Evolutionary conservation across 1,140 invertebrate genomes (phyloP), one percentile per base, ranked within the genome.

Genomic region (Chelonus insularis): DNA sequence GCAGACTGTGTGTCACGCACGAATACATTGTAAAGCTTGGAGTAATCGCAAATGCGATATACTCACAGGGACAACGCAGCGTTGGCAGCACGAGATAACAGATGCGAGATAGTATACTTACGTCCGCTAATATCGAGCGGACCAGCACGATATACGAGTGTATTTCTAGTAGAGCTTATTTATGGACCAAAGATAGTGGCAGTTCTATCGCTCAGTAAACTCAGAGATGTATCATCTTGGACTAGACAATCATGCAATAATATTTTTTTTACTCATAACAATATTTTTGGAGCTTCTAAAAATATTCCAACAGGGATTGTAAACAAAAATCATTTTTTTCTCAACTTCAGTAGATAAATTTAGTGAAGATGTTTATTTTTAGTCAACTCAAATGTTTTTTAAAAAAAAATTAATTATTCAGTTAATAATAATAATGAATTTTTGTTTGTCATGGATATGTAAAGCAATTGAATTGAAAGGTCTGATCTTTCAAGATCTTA

Each of bases 161-260:
- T 72, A 77, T 74, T 72, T 74, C 68, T 76, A 69, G 56, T 50
- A 50, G 50, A 52, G 63, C 57, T 72, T 75, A 73, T 76, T 77
- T 73, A 72, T 69, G 69, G 62, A 69, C 64, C 56, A 54, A 50
- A 60, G 74, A 75, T 75, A 77, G 60, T 64, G 66, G 50, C 41
- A 23, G 52, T 39, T 39, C 12, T 39, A n/a, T 39, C 36, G 12
- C 12, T 39, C 6, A 34, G 12, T 18, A 45, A n/a, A 37, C 2
- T n/a, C 0, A 1, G 1, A 37, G 1, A 11, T n/a, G 9, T n/a
- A 37, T 37, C n/a, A 9, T 11, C 9, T 37, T 37, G 0, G n/a
- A n/a, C 36, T 37, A 9, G 8, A n/a, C 4, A 4, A n/a, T 37
- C n/a, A n/a, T 37, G 1, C 1, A n/a, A 1, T 29, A 29, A 29